Base-by-base conservation (phyloP, 2,888 invertebrate species). In the Hesperia comma region DNA sequence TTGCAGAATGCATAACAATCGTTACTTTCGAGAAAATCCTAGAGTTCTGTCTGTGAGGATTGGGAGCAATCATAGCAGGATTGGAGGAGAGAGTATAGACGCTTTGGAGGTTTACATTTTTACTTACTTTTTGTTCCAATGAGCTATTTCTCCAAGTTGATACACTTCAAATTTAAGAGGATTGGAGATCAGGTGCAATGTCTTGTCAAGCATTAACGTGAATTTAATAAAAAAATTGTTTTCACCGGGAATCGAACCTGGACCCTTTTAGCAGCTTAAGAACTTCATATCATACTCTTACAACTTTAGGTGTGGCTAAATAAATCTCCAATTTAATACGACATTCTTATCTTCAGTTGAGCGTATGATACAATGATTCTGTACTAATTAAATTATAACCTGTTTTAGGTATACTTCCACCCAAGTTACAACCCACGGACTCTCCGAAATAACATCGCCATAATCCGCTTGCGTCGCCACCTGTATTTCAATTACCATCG, bases 21-120 rank as follows among this genome's bases (percentile, higher is more conserved):
- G 92, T 0, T 90, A 86, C 74, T 92, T 85, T 70, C 84, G 92
- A 0, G 92, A 92, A 70, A 92, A 92, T 67, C 92, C 92, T 0
- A 78, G 74, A 14, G 80, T 86, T 0, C 74, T 92, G 1, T 75
- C 83, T 63, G 82, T 92, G 7, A 79, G 92, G 62, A 58, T 91
- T 0, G 91, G 91, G 21, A 92, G 91, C 69, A 92, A 92, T 72
- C 90, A 92, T 75, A 91, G 90, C 76, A 78, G 90, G 46, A 74
- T 90, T 10, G 88, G 91, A 0, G 92, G 92, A 0, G 91, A 91
- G 49, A 26, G 79, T 2, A 56, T 91, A 0, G 86, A 87, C 1
- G 91, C 89, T 0, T 71, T 89, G 0, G 91, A 91, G 85, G 91
- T 51, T 49, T 21, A 19, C n/a, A 0, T 49, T 49, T 49, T 19